phyloP scores from a whole-genome alignment of 1,140 invertebrate genomes.

The Radopholus similis region DNA sequence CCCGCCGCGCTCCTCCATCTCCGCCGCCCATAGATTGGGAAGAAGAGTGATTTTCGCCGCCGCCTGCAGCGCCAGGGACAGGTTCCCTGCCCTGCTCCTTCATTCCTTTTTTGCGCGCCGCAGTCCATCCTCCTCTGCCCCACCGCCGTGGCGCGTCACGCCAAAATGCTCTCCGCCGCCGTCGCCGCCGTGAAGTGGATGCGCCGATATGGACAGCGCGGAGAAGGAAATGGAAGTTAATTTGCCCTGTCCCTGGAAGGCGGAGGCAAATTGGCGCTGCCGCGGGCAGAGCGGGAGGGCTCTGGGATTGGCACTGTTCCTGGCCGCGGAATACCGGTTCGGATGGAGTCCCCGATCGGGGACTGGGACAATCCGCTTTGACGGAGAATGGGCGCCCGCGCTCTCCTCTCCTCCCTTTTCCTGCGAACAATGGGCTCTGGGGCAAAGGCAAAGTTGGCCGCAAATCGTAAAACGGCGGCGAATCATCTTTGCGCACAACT shows the following conservation, averaged over 20 bases:
- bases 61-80: neutral
- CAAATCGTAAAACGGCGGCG: no score
- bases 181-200: slow-evolving; percentile 7
- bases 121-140: neutral
- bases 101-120: neutral
- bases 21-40: neutral
- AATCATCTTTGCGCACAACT: no score
- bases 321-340: no score
- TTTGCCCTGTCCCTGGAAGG: neutral
- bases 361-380: neutral
- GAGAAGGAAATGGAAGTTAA: slow-evolving; percentile 15
- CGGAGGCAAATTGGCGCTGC: neutral
- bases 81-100: neutral
- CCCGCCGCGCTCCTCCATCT: neutral
- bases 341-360: no score
- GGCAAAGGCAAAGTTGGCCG: no score
- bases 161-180: neutral
- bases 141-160: neutral
- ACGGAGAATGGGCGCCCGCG: neutral
- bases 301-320: no score
- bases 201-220: slow-evolving; percentile 3
- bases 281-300: neutral
- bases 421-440: no score
- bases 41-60: neutral
- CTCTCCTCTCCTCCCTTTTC: neutral